phyloP scores from a whole-genome alignment of 1,140 invertebrate genomes.

The Magallana gigas region DNA sequence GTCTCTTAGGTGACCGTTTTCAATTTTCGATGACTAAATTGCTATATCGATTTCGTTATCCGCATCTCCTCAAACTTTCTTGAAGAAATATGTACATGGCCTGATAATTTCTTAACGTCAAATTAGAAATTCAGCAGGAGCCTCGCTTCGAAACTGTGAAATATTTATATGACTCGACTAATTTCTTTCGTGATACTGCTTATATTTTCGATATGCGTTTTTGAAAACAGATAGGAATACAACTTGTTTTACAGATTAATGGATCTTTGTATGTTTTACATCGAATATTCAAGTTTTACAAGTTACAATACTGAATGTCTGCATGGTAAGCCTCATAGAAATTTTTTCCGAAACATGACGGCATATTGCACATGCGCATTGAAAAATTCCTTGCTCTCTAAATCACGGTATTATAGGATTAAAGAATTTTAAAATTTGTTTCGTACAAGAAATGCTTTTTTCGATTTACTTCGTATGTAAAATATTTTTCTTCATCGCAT shows the following conservation, averaged over 20 bases:
- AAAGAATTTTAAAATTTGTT: background rate
- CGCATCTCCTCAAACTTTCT: background rate
- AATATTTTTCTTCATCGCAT: background rate
- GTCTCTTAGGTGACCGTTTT: background rate
- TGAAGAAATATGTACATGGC: background rate
- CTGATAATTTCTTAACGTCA: background rate
- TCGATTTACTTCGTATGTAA: background rate
- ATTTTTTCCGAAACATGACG: background rate
- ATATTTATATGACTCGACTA: slow-evolving; percentile 6
- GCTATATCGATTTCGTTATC: background rate
- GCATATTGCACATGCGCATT: slow-evolving; percentile 14
- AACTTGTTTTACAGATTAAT: background rate
- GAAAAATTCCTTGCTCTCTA: background rate
- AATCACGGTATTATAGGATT: background rate
- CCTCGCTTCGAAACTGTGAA: slow-evolving; percentile 32
- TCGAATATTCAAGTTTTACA: no score
- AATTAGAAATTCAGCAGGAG: slow-evolving; percentile 20
- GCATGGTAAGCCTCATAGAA: background rate
- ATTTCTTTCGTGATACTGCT: background rate
- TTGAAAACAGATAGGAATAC: background rate
- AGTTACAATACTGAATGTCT: background rate
- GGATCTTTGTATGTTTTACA: background rate
- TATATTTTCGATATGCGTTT: background rate
- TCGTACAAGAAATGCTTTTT: background rate
- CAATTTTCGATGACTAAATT: background rate